A percentile compares a stretch with the other conserved stretches of the same genome.
phyloP scores from a whole-genome alignment of 2,888 invertebrate species.

The Drosophila fulvimacula region DNA sequence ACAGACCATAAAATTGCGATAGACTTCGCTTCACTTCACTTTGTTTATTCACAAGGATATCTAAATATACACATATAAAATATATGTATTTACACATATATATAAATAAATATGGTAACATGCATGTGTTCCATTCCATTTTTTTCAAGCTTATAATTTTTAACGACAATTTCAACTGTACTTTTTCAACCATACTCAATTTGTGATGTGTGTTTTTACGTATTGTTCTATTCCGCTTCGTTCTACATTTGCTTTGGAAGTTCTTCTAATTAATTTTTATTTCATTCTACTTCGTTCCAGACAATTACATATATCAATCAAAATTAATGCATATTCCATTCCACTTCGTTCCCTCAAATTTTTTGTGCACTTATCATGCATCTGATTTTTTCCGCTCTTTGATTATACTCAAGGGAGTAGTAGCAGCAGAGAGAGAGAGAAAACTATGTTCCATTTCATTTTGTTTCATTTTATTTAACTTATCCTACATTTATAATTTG shows the following conservation, averaged over 20 bases:
- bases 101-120: not conserved
- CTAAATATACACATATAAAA: not conserved
- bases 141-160: no score
- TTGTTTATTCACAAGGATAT: slow-evolving; percentile 2
- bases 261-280: no score
- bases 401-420: no score
- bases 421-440: no score
- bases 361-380: no score
- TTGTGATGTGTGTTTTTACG: not conserved
- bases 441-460: no score
- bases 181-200: not conserved
- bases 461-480: no score
- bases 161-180: no score
- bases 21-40: not conserved
- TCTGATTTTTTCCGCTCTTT: no score
- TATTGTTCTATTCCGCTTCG: not conserved
- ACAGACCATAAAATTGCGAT: slow-evolving; percentile 26
- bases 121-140: not conserved
- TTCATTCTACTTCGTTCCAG: not conserved
- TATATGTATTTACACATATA: not conserved
- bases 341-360: no score
- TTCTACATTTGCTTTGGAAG: not conserved
- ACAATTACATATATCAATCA: not conserved
- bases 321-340: not conserved
- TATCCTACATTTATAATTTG: no score